phyloP scores from a whole-genome alignment of 2,113 vertebrate species.

The Sphaerodactylus townsendi region DNA sequence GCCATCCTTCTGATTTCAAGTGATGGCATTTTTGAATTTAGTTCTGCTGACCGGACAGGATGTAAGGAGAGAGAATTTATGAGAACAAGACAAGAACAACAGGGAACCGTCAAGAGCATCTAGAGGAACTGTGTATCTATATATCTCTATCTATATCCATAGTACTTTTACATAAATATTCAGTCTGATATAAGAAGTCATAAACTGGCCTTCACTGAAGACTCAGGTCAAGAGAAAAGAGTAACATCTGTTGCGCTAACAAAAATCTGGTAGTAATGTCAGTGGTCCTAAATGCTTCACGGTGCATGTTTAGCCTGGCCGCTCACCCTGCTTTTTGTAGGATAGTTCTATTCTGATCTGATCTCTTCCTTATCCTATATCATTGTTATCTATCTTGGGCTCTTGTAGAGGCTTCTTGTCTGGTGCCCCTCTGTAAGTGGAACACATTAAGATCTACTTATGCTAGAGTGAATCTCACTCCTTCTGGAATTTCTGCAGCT shows the following conservation, averaged over 20 bases:
- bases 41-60: conserved; percentile 48
- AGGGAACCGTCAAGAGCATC: conserved; percentile 8
- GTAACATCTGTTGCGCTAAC: background rate
- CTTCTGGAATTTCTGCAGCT: too few species aligned
- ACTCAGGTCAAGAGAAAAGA: background rate
- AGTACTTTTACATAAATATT: background rate
- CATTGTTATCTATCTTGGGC: too few species aligned
- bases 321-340: too few species aligned
- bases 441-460: too few species aligned
- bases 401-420: too few species aligned
- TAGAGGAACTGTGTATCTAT: background rate
- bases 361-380: too few species aligned
- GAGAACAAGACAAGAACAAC: conserved; percentile 51
- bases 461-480: too few species aligned
- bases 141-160: background rate
- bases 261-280: background rate
- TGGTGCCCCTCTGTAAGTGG: too few species aligned
- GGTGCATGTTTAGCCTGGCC: too few species aligned
- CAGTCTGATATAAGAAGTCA: background rate
- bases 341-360: too few species aligned
- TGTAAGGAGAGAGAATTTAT: conserved; percentile 58
- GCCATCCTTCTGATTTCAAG: conserved; percentile 55
- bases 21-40: conserved; percentile 51
- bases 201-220: background rate
- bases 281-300: background rate